Conservation (phyloP, 2,797 vertebrate species). For the Geotrypetes seraphini region DNA sequence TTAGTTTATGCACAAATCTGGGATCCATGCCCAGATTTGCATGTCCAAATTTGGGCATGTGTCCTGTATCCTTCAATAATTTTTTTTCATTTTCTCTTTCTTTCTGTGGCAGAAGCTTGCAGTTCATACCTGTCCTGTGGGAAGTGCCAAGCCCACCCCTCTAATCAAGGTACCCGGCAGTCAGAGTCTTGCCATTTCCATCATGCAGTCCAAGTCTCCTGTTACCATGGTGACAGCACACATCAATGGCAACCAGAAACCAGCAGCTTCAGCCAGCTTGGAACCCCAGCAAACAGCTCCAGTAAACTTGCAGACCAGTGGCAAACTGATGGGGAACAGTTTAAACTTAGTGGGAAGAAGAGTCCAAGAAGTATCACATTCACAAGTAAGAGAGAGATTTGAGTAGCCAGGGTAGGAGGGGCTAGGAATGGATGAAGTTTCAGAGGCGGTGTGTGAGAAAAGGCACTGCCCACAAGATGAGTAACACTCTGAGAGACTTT, state of each 20-base stretch:
- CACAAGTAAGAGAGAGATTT: constrained; percentile 65
- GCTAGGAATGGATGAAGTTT: too few species aligned
- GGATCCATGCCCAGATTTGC: too few species aligned
- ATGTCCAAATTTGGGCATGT: too few species aligned
- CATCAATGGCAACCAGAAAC: constrained; percentile 64
- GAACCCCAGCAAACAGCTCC: constrained; percentile 61
- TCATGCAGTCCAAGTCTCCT: constrained; percentile 64
- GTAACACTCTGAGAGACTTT: too few species aligned
- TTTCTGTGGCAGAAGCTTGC: constrained; percentile 60
- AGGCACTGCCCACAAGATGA: too few species aligned
- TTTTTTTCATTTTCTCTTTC: constrained; percentile 8
- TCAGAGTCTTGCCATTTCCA: constrained; percentile 61
- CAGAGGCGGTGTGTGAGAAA: too few species aligned
- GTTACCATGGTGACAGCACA: constrained; percentile 77
- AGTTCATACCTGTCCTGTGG: constrained; percentile 67
- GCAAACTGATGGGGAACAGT: constrained; percentile 23
- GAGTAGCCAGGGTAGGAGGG: too few species aligned
- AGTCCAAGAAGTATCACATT: constrained; percentile 34
- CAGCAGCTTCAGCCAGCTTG: constrained; percentile 17
- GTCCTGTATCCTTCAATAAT: constrained; percentile 5
- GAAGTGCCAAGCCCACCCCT: constrained; percentile 56
- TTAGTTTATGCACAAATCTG: too few species aligned
- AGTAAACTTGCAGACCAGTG: constrained; percentile 60
- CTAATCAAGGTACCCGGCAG: constrained; percentile 52
- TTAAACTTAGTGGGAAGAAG: constrained; percentile 45